Percentiles rank a stretch among this genome's conserved stretches.
Evolutionary conservation across 1,140 invertebrate genomes (phyloP).

Genomic region (Pararge aegeria): DNA sequence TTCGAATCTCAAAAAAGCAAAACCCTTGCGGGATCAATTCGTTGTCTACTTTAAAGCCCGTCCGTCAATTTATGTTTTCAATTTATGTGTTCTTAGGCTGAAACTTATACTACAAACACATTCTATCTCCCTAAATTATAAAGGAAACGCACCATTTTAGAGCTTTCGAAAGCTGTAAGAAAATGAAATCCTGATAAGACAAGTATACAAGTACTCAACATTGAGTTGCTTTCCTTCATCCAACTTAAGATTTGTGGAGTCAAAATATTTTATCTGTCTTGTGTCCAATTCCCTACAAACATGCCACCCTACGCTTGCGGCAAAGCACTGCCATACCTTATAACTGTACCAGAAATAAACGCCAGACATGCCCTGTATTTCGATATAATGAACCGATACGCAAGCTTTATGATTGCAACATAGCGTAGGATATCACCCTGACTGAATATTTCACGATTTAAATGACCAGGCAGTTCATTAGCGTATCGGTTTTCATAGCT

Average conservation of each 20-base stretch:
- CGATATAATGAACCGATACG: slow-evolving; percentile 16
- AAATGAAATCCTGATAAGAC: no score
- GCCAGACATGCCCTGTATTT: slow-evolving; percentile 37
- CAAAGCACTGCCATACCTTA: slow-evolving; percentile 1
- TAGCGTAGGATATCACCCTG: slow-evolving; percentile 14
- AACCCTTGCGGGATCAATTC: no score
- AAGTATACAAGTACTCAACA: no score
- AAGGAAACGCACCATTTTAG: no score
- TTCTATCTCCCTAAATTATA: no score
- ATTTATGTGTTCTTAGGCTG: no score
- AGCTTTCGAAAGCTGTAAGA: no score
- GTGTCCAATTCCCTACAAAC: background rate
- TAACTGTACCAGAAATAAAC: slow-evolving; percentile 43
- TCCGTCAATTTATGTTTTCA: no score
- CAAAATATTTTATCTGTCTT: background rate
- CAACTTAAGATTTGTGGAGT: background rate
- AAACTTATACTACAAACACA: no score
- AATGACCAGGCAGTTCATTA: background rate
- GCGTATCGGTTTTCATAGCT: background rate
- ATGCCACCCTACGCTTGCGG: background rate
- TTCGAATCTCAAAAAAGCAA: no score
- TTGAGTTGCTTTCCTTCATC: no score
- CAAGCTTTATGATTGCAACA: slow-evolving; percentile 21
- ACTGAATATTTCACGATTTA: slow-evolving; percentile 17
- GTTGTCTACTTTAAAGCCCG: no score